Evolutionary conservation across 92 coral and sea anemone genomes (phyloP).

Genomic region (Desmophyllum pertusum): DNA sequence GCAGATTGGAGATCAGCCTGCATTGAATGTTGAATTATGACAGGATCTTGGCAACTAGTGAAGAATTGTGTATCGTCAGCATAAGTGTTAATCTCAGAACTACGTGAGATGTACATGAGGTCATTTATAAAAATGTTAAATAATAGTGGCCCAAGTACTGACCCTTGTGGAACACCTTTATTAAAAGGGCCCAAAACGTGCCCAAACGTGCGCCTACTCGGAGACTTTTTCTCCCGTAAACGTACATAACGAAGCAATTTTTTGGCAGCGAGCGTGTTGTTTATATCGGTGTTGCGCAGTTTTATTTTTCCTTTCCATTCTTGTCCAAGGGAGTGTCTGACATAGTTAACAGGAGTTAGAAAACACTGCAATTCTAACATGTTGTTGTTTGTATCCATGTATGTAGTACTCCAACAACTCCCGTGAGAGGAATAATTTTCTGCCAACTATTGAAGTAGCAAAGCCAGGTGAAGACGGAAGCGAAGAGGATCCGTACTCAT

Average conservation of each 20-base stretch:
- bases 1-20: neutral
- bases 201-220: no score
- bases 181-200: no score
- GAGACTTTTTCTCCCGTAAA: no score
- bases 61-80: constrained; percentile 21
- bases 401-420: constrained; percentile 17
- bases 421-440: constrained; percentile 48
- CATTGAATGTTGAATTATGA: no score
- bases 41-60: neutral
- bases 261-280: no score
- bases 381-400: neutral
- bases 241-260: no score
- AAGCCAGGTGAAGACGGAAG: constrained; percentile 29
- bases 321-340: neutral
- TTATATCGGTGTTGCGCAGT: no score
- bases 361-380: no score
- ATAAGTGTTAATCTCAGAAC: constrained; percentile 15
- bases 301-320: no score
- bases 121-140: constrained; percentile 5
- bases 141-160: no score
- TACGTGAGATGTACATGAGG: neutral
- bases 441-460: constrained; percentile 57
- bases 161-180: no score
- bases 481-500: constrained; percentile 53
- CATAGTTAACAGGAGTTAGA: no score